phyloP scores from a whole-genome alignment of 2,888 invertebrate species.

The Lasioglossum vierecki region DNA sequence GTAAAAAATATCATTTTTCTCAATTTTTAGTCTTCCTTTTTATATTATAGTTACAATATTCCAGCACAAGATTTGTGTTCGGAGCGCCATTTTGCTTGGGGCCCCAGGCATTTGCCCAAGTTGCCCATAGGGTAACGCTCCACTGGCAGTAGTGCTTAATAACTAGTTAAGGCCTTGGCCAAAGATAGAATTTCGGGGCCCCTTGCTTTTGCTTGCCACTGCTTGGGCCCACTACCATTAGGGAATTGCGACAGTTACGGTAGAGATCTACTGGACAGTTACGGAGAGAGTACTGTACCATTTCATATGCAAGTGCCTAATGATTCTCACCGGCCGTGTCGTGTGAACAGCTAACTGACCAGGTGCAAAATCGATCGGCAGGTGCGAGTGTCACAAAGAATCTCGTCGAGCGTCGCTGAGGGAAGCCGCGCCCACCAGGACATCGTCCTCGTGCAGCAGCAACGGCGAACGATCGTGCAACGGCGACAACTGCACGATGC shows the following conservation, averaged over 20 bases:
- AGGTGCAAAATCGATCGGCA: slow-evolving; percentile 2
- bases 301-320: not conserved
- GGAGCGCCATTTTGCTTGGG: no score
- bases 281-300: not conserved
- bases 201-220: no score
- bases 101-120: no score
- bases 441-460: slow-evolving; percentile 74
- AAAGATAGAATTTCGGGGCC: no score
- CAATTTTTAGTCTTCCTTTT: no score
- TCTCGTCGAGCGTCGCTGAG: slow-evolving; percentile 77
- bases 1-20: no score
- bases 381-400: slow-evolving; percentile 92
- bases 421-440: slow-evolving; percentile 57
- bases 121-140: no score
- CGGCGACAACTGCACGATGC: slow-evolving; percentile 75
- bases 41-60: no score
- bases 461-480: slow-evolving; percentile 76
- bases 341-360: not conserved
- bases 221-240: no score
- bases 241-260: not conserved
- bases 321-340: not conserved
- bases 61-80: no score
- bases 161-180: no score
- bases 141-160: no score
- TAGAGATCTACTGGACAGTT: not conserved